A percentile compares a stretch with the other conserved stretches of the same genome.
phyloP scores from a whole-genome alignment of 2,888 invertebrate species.

The Temnothorax rugatulus region DNA sequence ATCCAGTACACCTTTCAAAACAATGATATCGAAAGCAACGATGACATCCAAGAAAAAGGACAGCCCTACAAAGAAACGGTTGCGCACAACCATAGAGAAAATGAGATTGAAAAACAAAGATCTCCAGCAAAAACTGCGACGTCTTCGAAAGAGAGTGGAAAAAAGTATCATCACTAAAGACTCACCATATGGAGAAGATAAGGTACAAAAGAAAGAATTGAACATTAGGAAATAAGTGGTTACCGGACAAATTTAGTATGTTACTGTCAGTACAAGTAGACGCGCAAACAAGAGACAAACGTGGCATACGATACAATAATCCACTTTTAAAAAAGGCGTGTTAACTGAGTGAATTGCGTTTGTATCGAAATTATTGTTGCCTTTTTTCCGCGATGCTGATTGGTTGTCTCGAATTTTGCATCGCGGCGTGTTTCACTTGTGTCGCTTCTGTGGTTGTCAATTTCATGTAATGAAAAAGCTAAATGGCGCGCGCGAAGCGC shows the following conservation, averaged over 20 bases:
- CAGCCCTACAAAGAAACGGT: neutral
- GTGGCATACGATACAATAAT: neutral
- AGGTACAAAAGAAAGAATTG: neutral
- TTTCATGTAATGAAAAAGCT: too few relatives aligned
- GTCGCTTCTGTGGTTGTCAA: too few relatives aligned
- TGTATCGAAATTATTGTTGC: too few relatives aligned
- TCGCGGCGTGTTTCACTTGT: too few relatives aligned
- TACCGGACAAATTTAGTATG: neutral
- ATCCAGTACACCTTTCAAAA: neutral
- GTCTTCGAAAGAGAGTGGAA: neutral
- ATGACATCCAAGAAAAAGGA: neutral
- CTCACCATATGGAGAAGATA: neutral
- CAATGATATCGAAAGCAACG: neutral
- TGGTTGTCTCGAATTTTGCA: too few relatives aligned
- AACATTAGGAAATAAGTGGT: neutral
- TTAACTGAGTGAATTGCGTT: too few relatives aligned
- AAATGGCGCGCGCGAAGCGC: too few relatives aligned
- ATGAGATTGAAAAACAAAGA: neutral
- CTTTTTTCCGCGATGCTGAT: too few relatives aligned
- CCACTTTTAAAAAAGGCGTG: too few relatives aligned
- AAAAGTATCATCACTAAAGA: neutral
- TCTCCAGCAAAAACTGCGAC: neutral
- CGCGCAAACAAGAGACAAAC: constrained; percentile 6
- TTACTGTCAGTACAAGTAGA: constrained; percentile 1
- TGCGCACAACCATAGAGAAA: neutral